Conservation (phyloP, 2,113 vertebrate genomes). For the Phalacrocorax carbo region DNA sequence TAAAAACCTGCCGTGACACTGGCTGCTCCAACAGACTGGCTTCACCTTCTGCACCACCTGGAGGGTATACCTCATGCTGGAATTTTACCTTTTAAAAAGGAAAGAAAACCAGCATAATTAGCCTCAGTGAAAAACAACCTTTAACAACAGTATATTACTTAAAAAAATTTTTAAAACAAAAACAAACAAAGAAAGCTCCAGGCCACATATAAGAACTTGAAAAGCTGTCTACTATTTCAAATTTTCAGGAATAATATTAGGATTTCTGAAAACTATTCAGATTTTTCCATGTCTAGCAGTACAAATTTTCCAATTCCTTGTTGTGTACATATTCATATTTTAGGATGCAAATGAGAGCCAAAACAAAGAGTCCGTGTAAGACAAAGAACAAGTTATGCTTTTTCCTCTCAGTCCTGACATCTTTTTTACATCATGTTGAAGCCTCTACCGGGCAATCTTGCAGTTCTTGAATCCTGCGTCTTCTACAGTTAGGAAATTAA, state of each 20-base stretch:
- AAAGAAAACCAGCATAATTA: not conserved
- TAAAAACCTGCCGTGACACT: conserved; percentile 90
- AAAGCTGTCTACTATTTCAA: not conserved
- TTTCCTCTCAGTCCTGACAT: not conserved
- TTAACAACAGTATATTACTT: not conserved
- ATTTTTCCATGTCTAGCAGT: not conserved
- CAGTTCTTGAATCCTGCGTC: not conserved
- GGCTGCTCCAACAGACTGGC: conserved; percentile 79
- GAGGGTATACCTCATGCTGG: conserved; percentile 94
- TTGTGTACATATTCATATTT: not conserved
- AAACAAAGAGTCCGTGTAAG: not conserved
- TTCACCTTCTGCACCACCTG: conserved; percentile 59
- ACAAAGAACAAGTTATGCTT: not conserved
- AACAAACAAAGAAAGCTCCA: not conserved
- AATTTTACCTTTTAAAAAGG: conserved; percentile 85
- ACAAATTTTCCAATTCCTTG: not conserved
- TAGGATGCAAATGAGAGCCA: not conserved
- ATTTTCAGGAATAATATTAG: not conserved
- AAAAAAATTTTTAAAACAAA: not conserved
- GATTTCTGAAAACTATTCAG: not conserved
- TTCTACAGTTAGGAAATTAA: not conserved
- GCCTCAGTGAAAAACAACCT: not conserved
- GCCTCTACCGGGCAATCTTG: not conserved
- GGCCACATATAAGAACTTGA: not conserved
- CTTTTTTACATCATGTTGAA: not conserved